These are phyloP conservation scores for Eremobia ochroleuca DNA, from an alignment of 2,888 invertebrate genomes.

Conservation along the genomic window DNA sequence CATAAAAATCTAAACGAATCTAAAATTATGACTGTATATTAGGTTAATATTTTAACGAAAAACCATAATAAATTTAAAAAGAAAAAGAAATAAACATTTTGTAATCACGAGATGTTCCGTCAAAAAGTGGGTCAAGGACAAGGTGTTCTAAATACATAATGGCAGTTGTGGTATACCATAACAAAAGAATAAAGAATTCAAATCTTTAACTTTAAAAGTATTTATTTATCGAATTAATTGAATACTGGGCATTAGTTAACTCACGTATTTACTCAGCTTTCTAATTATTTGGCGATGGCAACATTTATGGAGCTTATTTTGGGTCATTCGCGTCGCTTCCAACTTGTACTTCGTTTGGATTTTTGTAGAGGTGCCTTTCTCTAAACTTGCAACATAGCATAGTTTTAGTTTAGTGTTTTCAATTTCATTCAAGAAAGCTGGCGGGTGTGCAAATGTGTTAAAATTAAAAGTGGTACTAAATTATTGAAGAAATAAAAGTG, in stretches of 20 bases:
- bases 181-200: slow-evolving; percentile 27
- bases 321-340: slow-evolving; percentile 90
- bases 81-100: background rate
- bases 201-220: background rate
- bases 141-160: slow-evolving; percentile 66
- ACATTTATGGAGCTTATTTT: slow-evolving; percentile 90
- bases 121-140: slow-evolving; percentile 83
- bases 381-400: slow-evolving; percentile 90
- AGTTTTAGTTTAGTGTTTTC: slow-evolving; percentile 89
- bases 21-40: background rate
- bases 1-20: background rate
- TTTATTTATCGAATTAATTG: slow-evolving; percentile 15
- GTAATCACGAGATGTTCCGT: slow-evolving; percentile 77
- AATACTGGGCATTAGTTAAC: slow-evolving; percentile 2
- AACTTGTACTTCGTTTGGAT: slow-evolving; percentile 89
- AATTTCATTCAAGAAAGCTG: slow-evolving; percentile 89
- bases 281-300: slow-evolving; percentile 82
- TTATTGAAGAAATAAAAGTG: slow-evolving; percentile 77
- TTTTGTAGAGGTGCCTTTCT: slow-evolving; percentile 91
- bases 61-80: background rate
- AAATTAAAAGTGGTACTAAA: slow-evolving; percentile 79
- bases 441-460: slow-evolving; percentile 90
- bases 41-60: background rate
- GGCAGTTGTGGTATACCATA: slow-evolving; percentile 24
- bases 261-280: slow-evolving; percentile 77